Conservation (phyloP, 64 coral and sea anemone species). For the Acropora yongei region DNA sequence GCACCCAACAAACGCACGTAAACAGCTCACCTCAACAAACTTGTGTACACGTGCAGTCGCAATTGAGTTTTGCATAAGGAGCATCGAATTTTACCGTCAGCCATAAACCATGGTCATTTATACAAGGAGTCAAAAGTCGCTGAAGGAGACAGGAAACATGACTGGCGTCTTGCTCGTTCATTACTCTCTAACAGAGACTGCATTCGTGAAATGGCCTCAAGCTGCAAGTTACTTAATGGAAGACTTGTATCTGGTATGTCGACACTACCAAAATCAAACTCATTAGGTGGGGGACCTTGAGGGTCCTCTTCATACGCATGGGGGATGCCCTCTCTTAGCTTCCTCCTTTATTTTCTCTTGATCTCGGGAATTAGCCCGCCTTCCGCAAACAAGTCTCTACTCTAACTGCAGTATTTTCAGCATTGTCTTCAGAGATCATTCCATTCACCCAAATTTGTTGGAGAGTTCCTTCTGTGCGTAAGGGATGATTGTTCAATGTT, state of each 20-base stretch:
- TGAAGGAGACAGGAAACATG: too few species aligned
- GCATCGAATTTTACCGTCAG: too few species aligned
- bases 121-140: too few species aligned
- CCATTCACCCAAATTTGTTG: constrained; percentile 73
- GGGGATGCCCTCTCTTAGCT: too few species aligned
- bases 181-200: not conserved
- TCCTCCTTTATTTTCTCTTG: too few species aligned
- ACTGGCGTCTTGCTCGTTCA: not conserved
- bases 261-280: constrained; percentile 10
- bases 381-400: not conserved
- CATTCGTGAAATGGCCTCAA: not conserved
- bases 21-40: too few species aligned
- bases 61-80: too few species aligned
- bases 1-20: too few species aligned
- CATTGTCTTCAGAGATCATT: constrained; percentile 10
- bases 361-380: not conserved
- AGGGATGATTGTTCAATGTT: constrained; percentile 27
- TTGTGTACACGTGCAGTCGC: too few species aligned
- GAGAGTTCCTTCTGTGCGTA: constrained; percentile 37
- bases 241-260: constrained; percentile 10
- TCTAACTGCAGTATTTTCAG: not conserved
- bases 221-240: not conserved
- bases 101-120: too few species aligned
- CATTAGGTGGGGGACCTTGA: not conserved
- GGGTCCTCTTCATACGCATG: not conserved